Evolutionary conservation across 2,888 invertebrate genomes (phyloP).

Genomic region (Brachyptera putata): DNA sequence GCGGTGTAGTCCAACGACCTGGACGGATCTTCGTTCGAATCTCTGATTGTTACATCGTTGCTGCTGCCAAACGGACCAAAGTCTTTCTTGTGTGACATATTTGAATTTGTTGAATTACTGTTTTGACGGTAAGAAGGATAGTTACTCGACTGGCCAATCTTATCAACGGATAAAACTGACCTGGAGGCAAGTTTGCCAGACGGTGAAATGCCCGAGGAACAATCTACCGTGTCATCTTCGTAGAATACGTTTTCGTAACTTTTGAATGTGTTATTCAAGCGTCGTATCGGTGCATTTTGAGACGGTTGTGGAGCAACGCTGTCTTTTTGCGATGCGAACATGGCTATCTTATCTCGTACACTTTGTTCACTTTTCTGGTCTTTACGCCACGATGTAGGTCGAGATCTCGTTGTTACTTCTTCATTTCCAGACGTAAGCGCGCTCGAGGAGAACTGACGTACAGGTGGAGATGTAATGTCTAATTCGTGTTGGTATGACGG

Average conservation of each 20-base stretch:
- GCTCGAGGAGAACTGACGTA: constrained; percentile 22
- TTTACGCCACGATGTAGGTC: constrained; percentile 50
- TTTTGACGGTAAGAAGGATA: background rate
- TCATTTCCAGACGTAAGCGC: background rate
- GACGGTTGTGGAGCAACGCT: constrained; percentile 7
- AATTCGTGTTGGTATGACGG: background rate
- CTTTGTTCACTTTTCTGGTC: constrained; percentile 77
- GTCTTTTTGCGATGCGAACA: constrained; percentile 54
- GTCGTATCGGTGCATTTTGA: background rate
- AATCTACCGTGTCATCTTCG: constrained; percentile 37
- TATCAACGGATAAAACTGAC: constrained; percentile 29
- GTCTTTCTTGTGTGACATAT: background rate
- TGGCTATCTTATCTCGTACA: constrained; percentile 81
- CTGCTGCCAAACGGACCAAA: constrained; percentile 14
- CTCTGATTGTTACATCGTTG: constrained; percentile 12
- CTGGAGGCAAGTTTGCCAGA: constrained; percentile 30
- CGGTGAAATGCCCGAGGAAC: constrained; percentile 26
- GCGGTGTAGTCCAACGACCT: constrained; percentile 34
- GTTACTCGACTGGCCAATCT: constrained; percentile 4
- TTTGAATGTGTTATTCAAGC: constrained; percentile 44
- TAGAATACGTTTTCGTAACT: constrained; percentile 44
- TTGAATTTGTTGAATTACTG: background rate
- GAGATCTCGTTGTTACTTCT: constrained; percentile 2
- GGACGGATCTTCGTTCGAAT: constrained; percentile 17
- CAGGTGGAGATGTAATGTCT: constrained; percentile 26